Evolutionary conservation across 2,888 invertebrate genomes (phyloP).

Genomic region (Biston stratarius): DNA sequence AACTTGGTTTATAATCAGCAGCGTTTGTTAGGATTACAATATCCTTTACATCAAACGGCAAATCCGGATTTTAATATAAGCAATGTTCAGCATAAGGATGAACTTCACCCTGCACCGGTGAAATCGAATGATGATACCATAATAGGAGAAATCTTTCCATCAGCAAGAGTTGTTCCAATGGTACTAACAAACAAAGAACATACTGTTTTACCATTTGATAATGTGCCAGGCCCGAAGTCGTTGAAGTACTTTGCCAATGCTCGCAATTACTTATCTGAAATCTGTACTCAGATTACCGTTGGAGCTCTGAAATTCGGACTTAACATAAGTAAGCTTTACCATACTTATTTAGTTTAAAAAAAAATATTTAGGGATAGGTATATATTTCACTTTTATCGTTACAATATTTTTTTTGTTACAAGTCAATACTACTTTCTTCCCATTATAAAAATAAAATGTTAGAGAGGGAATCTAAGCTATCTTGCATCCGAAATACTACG

Average conservation of each 20-base stretch:
- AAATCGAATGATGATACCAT: constrained; percentile 23
- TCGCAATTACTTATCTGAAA: constrained; percentile 87
- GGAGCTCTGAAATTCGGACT: constrained; percentile 81
- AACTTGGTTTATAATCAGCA: constrained; percentile 47
- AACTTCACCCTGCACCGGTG: constrained; percentile 21
- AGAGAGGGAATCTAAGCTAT: too few relatives aligned
- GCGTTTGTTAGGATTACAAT: constrained; percentile 50
- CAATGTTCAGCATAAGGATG: constrained; percentile 33
- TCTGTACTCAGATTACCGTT: constrained; percentile 88
- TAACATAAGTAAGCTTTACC: constrained; percentile 74
- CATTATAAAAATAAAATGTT: too few relatives aligned
- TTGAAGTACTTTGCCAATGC: constrained; percentile 86
- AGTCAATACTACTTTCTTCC: too few relatives aligned
- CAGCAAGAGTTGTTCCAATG: constrained; percentile 66
- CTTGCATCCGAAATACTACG: too few relatives aligned
- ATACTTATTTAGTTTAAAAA: neutral
- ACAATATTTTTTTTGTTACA: too few relatives aligned
- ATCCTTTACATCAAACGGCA: constrained; percentile 50
- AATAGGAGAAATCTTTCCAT: constrained; percentile 61
- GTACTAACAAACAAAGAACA: constrained; percentile 67
- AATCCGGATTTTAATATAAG: constrained; percentile 50
- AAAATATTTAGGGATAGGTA: too few relatives aligned
- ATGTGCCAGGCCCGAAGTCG: constrained; percentile 88
- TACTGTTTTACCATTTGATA: constrained; percentile 84
- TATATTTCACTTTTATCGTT: too few relatives aligned